Base-by-base conservation (phyloP, 2,888 invertebrate species). In the Xestia ashworthii region DNA sequence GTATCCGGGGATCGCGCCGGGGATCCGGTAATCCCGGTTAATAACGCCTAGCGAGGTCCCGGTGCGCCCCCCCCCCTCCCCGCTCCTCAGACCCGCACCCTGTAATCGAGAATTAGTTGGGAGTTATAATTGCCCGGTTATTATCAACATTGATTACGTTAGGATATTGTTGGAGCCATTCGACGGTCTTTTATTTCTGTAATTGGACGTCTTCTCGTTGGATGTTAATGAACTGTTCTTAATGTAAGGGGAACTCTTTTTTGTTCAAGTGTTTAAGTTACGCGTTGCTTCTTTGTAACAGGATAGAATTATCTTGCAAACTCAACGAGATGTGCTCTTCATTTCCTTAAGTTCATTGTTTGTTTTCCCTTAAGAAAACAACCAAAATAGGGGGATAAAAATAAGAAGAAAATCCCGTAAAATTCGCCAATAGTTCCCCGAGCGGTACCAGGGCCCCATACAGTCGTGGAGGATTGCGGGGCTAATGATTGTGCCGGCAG, bases 11-110 rank as follows among this genome's bases (percentile, higher is more conserved):
- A 93, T 93, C 92, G 92, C 92, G 91, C 89, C 91, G 92, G 93
- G 84, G 93, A 95, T 95, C 95, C 95, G 93, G 95, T 96, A 96
- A 96, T 96, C 96, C 96, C 95, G 96, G 96, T 95, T 96, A 96
- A 96, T 96, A 95, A 95, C 95, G 95, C 94, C 92, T 91, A 84
- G 93, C 85, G 84, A 86, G 85, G 84, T 88, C 87, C 85, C 87
- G 84, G 79, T 76, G 92, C 92, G 88, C 90, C 89, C 55, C 91
- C 91, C 88, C 89, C 91, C 90, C n/a, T 86, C 89, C 91, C 85
- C 87, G 83, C 88, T 80, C 79, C 80, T 85, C 87, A 89, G 92
- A 89, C 92, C 90, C 90, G 92, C 93, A 91, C 89, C 89, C 94
- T 93, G 94, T 95, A 95, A 95, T 95, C 93, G 94, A 91, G 93